Percentiles rank a stretch among this genome's conserved stretches.
These are phyloP conservation scores for Neolamprologus sp. DNA, from an alignment of 2,113 vertebrate genomes.

Conservation along the genomic window DNA sequence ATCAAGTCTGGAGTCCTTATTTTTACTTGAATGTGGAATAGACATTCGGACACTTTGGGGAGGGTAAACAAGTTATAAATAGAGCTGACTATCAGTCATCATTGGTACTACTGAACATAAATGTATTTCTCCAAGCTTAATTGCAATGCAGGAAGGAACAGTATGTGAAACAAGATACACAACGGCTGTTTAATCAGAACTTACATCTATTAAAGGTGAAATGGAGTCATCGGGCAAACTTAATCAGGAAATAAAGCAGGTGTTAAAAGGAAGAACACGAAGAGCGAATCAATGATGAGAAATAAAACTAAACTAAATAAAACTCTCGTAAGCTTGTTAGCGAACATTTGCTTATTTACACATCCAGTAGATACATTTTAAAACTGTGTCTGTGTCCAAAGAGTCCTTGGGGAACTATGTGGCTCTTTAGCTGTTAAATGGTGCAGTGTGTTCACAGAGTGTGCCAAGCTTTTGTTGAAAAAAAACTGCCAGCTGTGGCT, in stretches of 20 bases:
- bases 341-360: neutral
- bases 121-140: neutral
- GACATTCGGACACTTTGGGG: neutral
- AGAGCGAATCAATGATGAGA: neutral
- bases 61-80: neutral
- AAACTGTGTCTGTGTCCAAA: neutral
- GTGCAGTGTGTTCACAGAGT: neutral
- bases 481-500: neutral
- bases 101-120: neutral
- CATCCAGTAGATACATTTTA: neutral
- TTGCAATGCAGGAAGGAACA: neutral
- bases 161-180: neutral
- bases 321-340: neutral
- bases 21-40: neutral
- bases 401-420: neutral
- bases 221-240: neutral
- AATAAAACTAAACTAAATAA: neutral
- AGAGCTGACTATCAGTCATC: neutral
- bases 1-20: neutral
- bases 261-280: neutral
- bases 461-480: neutral
- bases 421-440: neutral
- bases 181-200: neutral
- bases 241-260: neutral
- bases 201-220: neutral